Evolutionary conservation across 2,113 vertebrate genomes (phyloP), one percentile per base, ranked within the genome.

Genomic region (Anoura caudifer): DNA sequence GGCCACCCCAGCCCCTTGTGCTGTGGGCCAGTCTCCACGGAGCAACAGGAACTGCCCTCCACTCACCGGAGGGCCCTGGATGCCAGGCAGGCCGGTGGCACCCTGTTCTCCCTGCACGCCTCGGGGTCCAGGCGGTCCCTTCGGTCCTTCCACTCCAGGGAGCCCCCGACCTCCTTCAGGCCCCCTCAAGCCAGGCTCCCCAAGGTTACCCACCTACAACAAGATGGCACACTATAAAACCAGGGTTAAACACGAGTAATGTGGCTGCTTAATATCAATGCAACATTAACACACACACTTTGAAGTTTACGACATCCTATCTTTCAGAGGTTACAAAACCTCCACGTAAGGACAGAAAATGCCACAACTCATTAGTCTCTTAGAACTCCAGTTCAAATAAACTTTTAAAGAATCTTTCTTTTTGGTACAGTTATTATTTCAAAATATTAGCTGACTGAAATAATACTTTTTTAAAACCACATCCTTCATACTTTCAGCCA

Each of bases 71-170:
- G 99, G 99, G 13, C 99, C 99, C 97, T 99, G 99, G 1, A 99
- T 98, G 36, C 99, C 99, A 67, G 99, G 99, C 96, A 99, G 97
- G 72, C 99, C 99, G 0, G 99, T 98, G 67, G 96, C 96, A 45
- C 99, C 99, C 92, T 99, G 99, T 93, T 99, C 98, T 2, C 99
- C 99, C 97, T 99, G 99, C 98, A 99, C 98, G 17, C 99, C 99
- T 36, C 99, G 98, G 0, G 99, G 99, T 38, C 99, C 99, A 26
- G 99, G 98, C 3, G 98, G 97, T 22, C 99, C 99, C 26, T 98
- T 96, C 0, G 99, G 99, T 33, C 99, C 99, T 97, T 99, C 99
- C 12, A 99, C 98, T 31, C 99, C 99, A 67, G 99, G 98, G 97
- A 99, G 99, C 1, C 99, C 99, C 69, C 99, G 98, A 93, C 95